Evolutionary conservation across 2,888 invertebrate genomes (phyloP), one percentile per base, ranked within the genome.

Genomic region (Eucera pruinosa): DNA sequence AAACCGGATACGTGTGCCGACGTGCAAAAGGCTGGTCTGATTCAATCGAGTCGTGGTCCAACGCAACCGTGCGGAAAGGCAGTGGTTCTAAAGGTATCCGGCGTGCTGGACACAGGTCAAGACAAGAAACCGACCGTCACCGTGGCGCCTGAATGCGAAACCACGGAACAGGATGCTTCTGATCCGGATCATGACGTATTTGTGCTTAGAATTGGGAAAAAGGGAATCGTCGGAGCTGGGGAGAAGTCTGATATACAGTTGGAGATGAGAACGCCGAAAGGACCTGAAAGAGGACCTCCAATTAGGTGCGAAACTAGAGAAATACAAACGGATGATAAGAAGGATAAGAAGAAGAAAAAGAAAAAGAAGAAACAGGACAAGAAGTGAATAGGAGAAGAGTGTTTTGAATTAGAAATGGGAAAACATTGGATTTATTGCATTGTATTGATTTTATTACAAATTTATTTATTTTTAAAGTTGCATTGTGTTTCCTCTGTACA

Each of bases 141-240:
- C 0, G 90, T 91, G 0, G 84, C 83, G 0, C 67, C 86, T 0
- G 88, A 90, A 39, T 73, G 72, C 0, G 87, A 88, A 0, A 84
- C 87, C 0, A 65, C 23, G 0, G 70, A 73, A 0, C 73, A 70
- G 0, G 54, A 61, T 0, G 13, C 57, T 0, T 27, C 94, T 0
- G 95, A 96, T 84, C 95, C 95, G 0, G 95, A 96, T 61, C 95
- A 95, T 85, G 96, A 96, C 84, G 94, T 96, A 0, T 96, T 96
- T 81, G 93, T 96, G 4, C 91, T 96, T 55, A 94, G 95, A 86
- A 95, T 97, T 69, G 96, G 96, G 1, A 96, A 96, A 87, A 96
- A 96, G 88, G 95, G 95, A 0, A 82, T 92, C 0, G 95, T 95
- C 39, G 95, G 95, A 0, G 94, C 94, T 50, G 95, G 95, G 74